phyloP scores from a whole-genome alignment of 1,140 invertebrate species.

The Drosophila equinoxialis region DNA sequence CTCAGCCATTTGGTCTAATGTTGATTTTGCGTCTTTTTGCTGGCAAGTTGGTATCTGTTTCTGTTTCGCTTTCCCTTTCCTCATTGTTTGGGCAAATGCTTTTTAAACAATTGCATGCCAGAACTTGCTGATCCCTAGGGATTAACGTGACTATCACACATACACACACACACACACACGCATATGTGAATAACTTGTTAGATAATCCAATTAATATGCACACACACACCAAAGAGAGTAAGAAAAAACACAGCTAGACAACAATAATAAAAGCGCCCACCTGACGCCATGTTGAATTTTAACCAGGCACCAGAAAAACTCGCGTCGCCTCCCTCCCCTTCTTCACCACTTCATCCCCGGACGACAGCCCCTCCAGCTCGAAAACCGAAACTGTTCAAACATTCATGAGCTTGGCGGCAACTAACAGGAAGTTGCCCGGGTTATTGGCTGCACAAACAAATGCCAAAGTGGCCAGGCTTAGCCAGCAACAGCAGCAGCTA shows the following conservation, averaged over 20 bases:
- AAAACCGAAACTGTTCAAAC: constrained; percentile 22
- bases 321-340: background rate
- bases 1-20: constrained; percentile 51
- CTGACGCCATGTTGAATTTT: constrained; percentile 21
- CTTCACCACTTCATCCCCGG: background rate
- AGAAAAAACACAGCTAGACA: constrained; percentile 23
- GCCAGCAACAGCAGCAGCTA: constrained; percentile 8
- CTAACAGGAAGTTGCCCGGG: constrained; percentile 21
- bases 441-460: constrained; percentile 28
- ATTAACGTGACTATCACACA: constrained; percentile 68
- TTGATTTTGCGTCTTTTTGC: constrained; percentile 74
- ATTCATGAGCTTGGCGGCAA: constrained; percentile 23
- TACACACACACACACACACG: background rate
- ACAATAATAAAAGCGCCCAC: constrained; percentile 20
- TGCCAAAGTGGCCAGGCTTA: constrained; percentile 17
- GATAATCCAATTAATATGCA: constrained; percentile 32
- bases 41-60: constrained; percentile 37
- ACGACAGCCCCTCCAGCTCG: background rate
- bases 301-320: constrained; percentile 8
- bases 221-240: constrained; percentile 10
- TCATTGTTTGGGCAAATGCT: constrained; percentile 73
- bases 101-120: constrained; percentile 79
- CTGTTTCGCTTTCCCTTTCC: constrained; percentile 7
- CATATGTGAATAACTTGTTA: constrained; percentile 20
- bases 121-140: constrained; percentile 59